Evolutionary conservation across 2,113 vertebrate genomes (phyloP).

Genomic region (Pycnonotus jocosus): DNA sequence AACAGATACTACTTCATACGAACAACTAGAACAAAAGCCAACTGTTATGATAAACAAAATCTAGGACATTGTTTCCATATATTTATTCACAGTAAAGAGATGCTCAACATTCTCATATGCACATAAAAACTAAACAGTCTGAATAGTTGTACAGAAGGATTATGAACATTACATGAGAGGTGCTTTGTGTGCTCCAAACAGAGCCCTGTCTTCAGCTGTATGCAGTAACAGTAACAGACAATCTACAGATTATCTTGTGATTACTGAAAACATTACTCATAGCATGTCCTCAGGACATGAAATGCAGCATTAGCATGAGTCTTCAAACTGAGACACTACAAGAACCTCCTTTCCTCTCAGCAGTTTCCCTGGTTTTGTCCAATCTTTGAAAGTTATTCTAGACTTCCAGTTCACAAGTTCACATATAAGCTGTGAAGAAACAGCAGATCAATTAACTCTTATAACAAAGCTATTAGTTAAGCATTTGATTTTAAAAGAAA

Average conservation of each 20-base stretch:
- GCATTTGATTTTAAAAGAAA: not conserved
- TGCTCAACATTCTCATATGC: not conserved
- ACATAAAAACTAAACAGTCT: not conserved
- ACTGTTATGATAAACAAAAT: not conserved
- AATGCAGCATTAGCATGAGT: not conserved
- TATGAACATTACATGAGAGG: not conserved
- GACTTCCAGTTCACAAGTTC: not conserved
- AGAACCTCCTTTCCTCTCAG: not conserved
- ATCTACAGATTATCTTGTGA: not conserved
- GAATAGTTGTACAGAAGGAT: not conserved
- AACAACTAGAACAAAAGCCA: not conserved
- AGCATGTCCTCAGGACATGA: not conserved
- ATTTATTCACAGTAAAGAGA: not conserved
- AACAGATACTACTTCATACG: not conserved
- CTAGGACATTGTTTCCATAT: not conserved
- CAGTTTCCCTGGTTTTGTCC: not conserved
- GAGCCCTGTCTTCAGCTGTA: not conserved
- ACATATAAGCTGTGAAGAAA: not conserved
- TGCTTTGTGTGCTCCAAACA: not conserved
- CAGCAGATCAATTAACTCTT: not conserved
- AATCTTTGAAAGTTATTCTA: not conserved
- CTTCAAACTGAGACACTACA: not conserved
- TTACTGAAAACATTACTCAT: not conserved
- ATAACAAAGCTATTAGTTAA: not conserved
- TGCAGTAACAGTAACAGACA: not conserved